Evolutionary conservation across 2,888 invertebrate species (phyloP), one percentile per base, ranked within the genome.

Genomic region (Auanema sp.): DNA sequence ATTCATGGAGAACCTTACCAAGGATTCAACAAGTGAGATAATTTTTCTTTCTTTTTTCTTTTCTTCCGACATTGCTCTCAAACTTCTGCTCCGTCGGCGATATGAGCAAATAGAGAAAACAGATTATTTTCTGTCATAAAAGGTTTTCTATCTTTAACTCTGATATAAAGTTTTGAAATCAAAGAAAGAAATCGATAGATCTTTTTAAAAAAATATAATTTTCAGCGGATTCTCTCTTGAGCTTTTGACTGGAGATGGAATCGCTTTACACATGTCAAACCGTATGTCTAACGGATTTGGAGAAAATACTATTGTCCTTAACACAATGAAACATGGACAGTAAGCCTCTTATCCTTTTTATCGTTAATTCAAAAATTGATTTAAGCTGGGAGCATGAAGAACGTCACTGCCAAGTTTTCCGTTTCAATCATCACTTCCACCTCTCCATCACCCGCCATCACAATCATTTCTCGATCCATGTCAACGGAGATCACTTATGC

Each of bases 11-110:
- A 64, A 40, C 41, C 55, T 11, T 23, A 61, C 60, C 57, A 71
- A 64, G 50, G 75, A 64, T 62, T 67, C 61, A 43, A 71, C 69
- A 11, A 77, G 69, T 65, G 68, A 68, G 44, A 65, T 76, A 14
- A 14, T 21, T 53, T 50, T 50, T 21, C 50, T 3, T 47, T 40
- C 33, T 49, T 44, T 49, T 57, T 57, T 57, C 57, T 25, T 3
- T 21, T 5, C 23, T 55, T 21, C 23, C 55, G 21, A 8, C 25
- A 18, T 58, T 58, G 21, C 58, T 50, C 25, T 47, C 44, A 33
- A 23, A 11, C 16, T 25, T 25, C 58, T 43, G 44, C 44, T n/a
- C 16, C 40, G 49, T 40, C 58, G 40, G n/a, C 47, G 58, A 47
- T 33, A 8, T 5, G 33, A 33, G 33, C 33, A 33, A 33, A 33